Base-by-base conservation (phyloP, 2,888 invertebrate genomes). In the Dynastes hyllus region DNA sequence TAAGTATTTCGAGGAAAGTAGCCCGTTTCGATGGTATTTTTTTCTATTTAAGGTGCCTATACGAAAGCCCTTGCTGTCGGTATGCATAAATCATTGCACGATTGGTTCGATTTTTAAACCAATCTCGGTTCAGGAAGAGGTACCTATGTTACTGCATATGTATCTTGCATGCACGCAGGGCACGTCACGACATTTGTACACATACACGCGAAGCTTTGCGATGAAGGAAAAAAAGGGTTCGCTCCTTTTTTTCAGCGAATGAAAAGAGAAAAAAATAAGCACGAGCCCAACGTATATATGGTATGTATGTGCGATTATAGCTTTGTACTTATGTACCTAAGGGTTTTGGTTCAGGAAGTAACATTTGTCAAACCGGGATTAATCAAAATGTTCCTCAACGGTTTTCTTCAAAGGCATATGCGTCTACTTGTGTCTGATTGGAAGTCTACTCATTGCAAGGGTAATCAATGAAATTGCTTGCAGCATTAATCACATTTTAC, bases 91-190 rank as follows among this genome's bases (percentile, higher is more conserved):
- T 69, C 77, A 58, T 58, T 58, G 66, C 45, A 27, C 45, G 69
- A 78, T 78, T 78, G 78, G 78, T 78, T 78, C 69, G 61, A 58
- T 66, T 16, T 61, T 71, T 78, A 29, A 61, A 53, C 78, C 76
- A 80, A 81, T 78, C 80, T 78, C 45, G 29, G 78, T 79, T 69
- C 70, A 75, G 77, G 67, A 67, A 63, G 55, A 58, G 65, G 40
- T 37, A 16, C 32, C 13, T 65, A n/a, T 6, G 32, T 32, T 32
- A 37, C 32, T 37, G 37, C 32, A n/a, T 32, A 32, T 16, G 65
- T n/a, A 40, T 65, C 45, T 11, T 45, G 65, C 37, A 37, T 32
- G 37, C 65, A 37, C 37, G 22, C 22, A 45, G 16, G 32, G 16
- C 50, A 50, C 50, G 50, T 11, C 50, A 67, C 71, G 71, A 77